phyloP scores from a whole-genome alignment of 2,888 invertebrate species.

The Ganaspis brasiliensis region DNA sequence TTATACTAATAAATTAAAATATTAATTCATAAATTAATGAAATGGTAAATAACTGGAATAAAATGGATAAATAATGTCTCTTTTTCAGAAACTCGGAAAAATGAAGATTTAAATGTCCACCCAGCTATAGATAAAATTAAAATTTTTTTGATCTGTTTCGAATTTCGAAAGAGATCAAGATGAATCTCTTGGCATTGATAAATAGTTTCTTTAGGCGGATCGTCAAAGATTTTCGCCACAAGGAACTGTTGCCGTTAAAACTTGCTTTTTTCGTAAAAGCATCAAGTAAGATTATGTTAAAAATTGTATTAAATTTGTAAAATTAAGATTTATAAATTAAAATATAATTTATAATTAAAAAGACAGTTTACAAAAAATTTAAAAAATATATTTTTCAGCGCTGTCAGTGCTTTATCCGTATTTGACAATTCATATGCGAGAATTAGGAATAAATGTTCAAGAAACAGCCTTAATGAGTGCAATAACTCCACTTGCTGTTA shows the following conservation, averaged over 20 bases:
- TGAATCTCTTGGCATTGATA: conserved; percentile 82
- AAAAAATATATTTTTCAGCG: conserved; percentile 81
- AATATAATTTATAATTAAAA: neutral
- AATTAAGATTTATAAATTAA: neutral
- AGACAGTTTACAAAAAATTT: no score
- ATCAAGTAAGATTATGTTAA: conserved; percentile 85
- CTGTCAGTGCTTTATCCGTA: conserved; percentile 90
- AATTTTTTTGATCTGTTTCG: conserved; percentile 17
- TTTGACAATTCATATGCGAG: conserved; percentile 90
- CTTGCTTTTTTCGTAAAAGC: conserved; percentile 90
- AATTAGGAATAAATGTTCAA: conserved; percentile 89
- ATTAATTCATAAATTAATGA: no score
- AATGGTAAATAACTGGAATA: no score
- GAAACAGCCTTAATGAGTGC: conserved; percentile 92
- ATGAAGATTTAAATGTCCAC: conserved; percentile 29
- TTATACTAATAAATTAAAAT: no score
- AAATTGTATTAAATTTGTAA: neutral
- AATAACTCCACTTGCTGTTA: conserved; percentile 88
- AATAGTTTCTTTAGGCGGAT: conserved; percentile 86
- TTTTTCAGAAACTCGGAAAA: conserved; percentile 48
- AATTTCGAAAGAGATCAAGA: conserved; percentile 67
- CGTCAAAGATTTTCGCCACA: conserved; percentile 86
- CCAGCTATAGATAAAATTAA: conserved; percentile 30
- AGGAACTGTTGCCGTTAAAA: conserved; percentile 88
- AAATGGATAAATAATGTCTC: conserved; percentile 40